Percentiles rank a stretch among this genome's conserved stretches.
Evolutionary conservation across 2,113 vertebrate species (phyloP).

Genomic region (Erinaceus europaeus): DNA sequence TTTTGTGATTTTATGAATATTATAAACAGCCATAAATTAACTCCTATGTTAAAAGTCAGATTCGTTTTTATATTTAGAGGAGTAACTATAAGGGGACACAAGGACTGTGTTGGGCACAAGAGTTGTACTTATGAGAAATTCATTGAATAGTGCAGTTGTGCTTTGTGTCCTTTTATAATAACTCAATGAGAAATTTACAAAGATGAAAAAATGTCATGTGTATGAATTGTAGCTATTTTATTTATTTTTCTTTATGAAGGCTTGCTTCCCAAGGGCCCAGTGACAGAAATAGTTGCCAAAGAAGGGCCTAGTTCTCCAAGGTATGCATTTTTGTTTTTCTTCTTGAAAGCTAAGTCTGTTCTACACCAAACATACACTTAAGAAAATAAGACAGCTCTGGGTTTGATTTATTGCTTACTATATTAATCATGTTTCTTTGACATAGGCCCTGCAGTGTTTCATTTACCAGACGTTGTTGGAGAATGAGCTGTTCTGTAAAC

Average conservation of each 20-base stretch:
- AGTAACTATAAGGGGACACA: neutral
- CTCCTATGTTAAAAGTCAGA: neutral
- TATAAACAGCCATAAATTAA: neutral
- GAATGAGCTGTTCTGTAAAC: neutral
- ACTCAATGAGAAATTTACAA: neutral
- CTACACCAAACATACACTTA: neutral
- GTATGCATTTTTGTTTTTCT: conserved; percentile 68
- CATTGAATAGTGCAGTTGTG: neutral
- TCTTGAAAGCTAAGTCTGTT: conserved; percentile 14
- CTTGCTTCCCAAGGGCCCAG: conserved; percentile 70
- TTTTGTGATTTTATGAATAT: neutral
- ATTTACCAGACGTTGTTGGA: neutral
- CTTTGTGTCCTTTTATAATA: neutral
- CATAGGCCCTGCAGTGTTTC: neutral
- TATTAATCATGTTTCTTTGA: conserved; percentile 14
- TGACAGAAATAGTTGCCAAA: conserved; percentile 60
- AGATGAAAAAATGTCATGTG: neutral
- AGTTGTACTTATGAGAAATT: neutral
- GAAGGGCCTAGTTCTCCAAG: conserved; percentile 75
- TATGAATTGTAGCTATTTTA: neutral
- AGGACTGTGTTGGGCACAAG: neutral
- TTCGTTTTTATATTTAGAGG: neutral
- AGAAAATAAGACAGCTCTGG: neutral
- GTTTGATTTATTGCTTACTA: neutral
- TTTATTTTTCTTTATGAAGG: conserved; percentile 75